A percentile compares a stretch with the other conserved stretches of the same genome.
Conservation (phyloP, 2,113 vertebrate genomes). For the Gallinago media region DNA sequence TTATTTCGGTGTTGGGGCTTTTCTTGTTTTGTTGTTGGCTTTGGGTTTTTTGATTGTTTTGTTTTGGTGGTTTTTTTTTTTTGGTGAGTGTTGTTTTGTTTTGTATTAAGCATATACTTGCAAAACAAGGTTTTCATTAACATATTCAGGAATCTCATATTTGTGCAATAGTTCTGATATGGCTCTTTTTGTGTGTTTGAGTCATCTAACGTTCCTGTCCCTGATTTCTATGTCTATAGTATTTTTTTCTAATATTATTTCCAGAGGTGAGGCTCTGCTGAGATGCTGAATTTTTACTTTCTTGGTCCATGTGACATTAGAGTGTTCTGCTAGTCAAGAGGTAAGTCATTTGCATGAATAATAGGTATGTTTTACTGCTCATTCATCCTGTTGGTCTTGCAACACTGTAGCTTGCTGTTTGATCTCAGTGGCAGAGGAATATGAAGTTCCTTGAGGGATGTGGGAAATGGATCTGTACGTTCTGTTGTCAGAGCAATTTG, state of each 20-base stretch:
- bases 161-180: neutral
- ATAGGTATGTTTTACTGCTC: neutral
- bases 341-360: neutral
- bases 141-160: neutral
- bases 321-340: neutral
- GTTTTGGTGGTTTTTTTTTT: neutral
- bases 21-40: neutral
- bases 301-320: neutral
- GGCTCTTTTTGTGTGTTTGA: neutral
- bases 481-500: slow-evolving; percentile 21
- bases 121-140: neutral
- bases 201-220: neutral
- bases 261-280: neutral
- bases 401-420: neutral
- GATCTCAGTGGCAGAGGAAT: neutral
- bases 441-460: neutral
- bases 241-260: neutral
- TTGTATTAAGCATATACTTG: neutral
- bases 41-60: too few species aligned
- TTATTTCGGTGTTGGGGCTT: neutral
- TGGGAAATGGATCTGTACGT: neutral
- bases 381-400: neutral
- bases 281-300: neutral
- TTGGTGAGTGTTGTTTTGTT: neutral
- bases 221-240: neutral